These are phyloP conservation scores for Cyclargus thomasi DNA, from an alignment of 1,140 invertebrate genomes.

Conservation along the genomic window DNA sequence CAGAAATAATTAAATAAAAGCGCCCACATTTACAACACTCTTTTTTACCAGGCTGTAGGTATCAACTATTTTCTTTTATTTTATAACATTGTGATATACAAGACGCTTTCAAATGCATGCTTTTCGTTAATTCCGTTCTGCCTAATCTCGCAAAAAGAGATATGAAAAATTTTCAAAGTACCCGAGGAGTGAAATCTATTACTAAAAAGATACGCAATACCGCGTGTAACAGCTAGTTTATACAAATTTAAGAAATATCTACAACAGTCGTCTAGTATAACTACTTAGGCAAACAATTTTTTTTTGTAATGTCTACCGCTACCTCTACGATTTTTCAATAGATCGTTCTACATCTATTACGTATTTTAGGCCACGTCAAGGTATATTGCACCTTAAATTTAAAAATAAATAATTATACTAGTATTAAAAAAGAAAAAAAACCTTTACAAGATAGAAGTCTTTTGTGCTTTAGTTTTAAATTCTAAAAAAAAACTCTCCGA, in stretches of 20 bases:
- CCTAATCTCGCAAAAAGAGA: no score
- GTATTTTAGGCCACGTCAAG: conserved; percentile 14
- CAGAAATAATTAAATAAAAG: no score
- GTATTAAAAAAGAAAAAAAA: not conserved
- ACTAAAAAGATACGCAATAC: not conserved
- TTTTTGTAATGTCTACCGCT: not conserved
- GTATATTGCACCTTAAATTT: conserved; percentile 7
- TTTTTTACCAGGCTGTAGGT: no score
- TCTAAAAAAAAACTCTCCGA: not conserved
- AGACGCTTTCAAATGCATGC: no score
- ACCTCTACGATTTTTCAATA: not conserved
- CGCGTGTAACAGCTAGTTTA: not conserved
- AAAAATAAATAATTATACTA: conserved; percentile 7
- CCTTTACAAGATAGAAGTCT: not conserved
- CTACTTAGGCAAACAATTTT: not conserved
- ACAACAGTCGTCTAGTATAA: not conserved
- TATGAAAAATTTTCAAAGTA: no score
- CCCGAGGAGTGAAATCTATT: not conserved
- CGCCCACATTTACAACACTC: no score
- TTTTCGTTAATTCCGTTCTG: no score
- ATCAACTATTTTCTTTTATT: no score
- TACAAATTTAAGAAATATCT: not conserved
- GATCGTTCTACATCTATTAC: not conserved
- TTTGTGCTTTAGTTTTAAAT: not conserved
- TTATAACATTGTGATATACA: no score